Conservation (phyloP, 2,888 invertebrate species). For the Dynastes grantii region DNA sequence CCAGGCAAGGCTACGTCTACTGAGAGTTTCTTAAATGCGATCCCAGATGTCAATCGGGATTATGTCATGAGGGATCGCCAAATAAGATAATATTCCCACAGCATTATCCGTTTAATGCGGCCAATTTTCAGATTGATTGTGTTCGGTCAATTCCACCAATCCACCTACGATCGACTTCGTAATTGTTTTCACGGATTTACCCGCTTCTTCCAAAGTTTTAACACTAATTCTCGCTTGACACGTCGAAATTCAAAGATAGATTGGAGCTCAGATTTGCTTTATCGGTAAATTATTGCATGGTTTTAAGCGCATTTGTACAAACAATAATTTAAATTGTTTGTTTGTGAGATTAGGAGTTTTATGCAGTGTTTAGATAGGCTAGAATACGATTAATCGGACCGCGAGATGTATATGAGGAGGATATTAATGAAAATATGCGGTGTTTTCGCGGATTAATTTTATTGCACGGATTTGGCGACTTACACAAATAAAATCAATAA, state of each 20-base stretch:
- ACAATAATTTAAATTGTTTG: constrained; percentile 35
- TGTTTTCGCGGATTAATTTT: not conserved
- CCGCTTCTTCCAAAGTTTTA: not conserved
- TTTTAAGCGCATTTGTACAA: constrained; percentile 22
- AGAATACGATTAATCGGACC: not conserved
- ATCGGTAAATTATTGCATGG: not conserved
- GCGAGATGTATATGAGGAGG: not conserved
- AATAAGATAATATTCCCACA: not conserved
- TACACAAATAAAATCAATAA: not conserved
- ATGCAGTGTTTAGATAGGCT: not conserved
- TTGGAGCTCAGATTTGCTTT: constrained; percentile 1
- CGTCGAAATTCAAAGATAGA: not conserved
- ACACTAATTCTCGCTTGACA: constrained; percentile 1
- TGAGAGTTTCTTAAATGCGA: not conserved
- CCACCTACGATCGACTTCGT: not conserved
- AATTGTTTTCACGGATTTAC: not conserved
- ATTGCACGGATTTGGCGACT: not conserved
- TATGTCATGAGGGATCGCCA: not conserved
- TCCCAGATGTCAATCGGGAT: not conserved
- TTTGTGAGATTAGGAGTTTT: constrained; percentile 34
- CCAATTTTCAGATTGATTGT: not conserved
- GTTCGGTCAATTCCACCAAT: not conserved
- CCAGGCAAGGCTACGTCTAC: too few relatives aligned
- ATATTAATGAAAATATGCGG: not conserved
- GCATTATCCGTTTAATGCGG: not conserved